Percentiles rank a stretch among this genome's conserved stretches.
Conservation (phyloP, 2,797 vertebrate genomes). For the Coracias cyanogaster region DNA sequence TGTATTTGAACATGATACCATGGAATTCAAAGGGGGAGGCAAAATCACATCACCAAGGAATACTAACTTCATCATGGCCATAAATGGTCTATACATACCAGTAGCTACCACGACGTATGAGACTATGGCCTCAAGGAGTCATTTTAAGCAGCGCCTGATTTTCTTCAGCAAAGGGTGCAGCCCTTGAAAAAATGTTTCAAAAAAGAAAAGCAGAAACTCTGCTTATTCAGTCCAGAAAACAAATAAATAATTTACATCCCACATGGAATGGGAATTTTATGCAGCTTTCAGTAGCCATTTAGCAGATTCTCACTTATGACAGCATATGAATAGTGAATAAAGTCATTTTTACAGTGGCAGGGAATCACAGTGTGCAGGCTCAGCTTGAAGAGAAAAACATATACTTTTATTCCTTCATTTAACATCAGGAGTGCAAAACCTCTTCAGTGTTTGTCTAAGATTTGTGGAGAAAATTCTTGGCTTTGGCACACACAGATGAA, state of each 20-base stretch:
- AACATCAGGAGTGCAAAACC: background rate
- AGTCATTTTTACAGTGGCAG: background rate
- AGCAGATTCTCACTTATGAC: background rate
- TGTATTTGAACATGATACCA: background rate
- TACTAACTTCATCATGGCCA: background rate
- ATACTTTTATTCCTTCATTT: background rate
- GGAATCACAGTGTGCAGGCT: background rate
- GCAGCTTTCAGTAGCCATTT: constrained; percentile 21
- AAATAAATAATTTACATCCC: constrained; percentile 18
- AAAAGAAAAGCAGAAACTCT: background rate
- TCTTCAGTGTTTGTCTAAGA: background rate
- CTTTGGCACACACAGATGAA: background rate
- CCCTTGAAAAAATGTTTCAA: background rate
- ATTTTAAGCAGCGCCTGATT: background rate
- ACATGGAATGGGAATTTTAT: background rate
- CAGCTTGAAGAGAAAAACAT: background rate
- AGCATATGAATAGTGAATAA: background rate
- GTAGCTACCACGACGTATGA: background rate
- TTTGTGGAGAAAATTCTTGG: background rate
- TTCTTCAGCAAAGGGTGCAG: background rate
- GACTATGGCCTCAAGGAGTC: background rate
- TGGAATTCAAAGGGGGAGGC: background rate
- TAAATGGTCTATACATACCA: background rate
- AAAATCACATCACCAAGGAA: background rate
- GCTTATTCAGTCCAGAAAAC: background rate